Evolutionary conservation across 2,888 invertebrate species (phyloP).

Genomic region (Habroteleia sp.): DNA sequence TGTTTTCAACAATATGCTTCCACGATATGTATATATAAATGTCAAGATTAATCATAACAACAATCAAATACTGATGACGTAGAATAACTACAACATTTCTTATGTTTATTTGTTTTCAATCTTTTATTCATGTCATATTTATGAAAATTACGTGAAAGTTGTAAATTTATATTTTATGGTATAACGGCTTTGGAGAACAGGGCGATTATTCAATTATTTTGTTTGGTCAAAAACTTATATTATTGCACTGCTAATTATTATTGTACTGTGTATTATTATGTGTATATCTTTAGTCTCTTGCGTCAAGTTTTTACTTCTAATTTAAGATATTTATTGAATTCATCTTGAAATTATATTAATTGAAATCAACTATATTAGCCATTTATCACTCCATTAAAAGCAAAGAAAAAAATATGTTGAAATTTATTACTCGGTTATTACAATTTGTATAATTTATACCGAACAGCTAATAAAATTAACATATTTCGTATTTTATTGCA

Average conservation of each 20-base stretch:
- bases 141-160: slow-evolving; percentile 10
- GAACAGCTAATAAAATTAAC: slow-evolving; percentile 54
- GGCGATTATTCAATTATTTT: too few relatives aligned
- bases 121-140: slow-evolving; percentile 6
- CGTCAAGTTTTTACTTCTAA: too few relatives aligned
- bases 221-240: too few relatives aligned
- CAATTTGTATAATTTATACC: slow-evolving; percentile 48
- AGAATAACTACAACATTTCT: slow-evolving; percentile 1
- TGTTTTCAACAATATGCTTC: slow-evolving; percentile 58
- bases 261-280: too few relatives aligned
- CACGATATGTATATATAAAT: slow-evolving; percentile 25
- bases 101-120: slow-evolving; percentile 12
- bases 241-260: too few relatives aligned
- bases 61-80: slow-evolving; percentile 24
- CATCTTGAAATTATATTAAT: slow-evolving; percentile 35
- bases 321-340: background rate
- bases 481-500: slow-evolving; percentile 57
- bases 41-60: slow-evolving; percentile 46
- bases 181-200: too few relatives aligned
- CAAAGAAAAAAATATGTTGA: slow-evolving; percentile 1
- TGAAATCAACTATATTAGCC: slow-evolving; percentile 32
- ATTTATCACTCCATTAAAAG: slow-evolving; percentile 46
- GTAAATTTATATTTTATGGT: slow-evolving; percentile 13
- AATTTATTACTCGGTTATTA: slow-evolving; percentile 38
- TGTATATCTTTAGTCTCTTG: too few relatives aligned